phyloP scores from a whole-genome alignment of 2,797 vertebrate genomes.

The Neolamprologus multifasciatus region DNA sequence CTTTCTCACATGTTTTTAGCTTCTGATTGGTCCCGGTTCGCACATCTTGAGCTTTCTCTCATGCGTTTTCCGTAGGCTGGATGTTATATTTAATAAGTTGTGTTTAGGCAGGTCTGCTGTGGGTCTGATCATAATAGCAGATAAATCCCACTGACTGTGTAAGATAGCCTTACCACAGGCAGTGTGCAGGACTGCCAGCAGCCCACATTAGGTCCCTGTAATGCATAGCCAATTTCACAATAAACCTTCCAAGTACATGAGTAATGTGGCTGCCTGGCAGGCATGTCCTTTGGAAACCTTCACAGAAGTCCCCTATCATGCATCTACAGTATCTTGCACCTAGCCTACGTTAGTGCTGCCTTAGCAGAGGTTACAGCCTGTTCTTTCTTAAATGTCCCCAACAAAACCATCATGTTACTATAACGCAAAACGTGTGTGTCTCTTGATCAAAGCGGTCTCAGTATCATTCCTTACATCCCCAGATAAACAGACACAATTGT shows the following conservation, averaged over 20 bases:
- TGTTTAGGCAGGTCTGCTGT: slow-evolving; percentile 61
- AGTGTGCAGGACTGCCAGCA: slow-evolving; percentile 37
- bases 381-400: slow-evolving; percentile 20
- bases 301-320: slow-evolving; percentile 17
- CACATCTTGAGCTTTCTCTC: slow-evolving; percentile 8
- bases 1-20: slow-evolving; percentile 37
- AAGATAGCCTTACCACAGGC: slow-evolving; percentile 60
- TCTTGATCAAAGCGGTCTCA: slow-evolving; percentile 38
- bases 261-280: slow-evolving; percentile 53
- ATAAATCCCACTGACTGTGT: slow-evolving; percentile 61
- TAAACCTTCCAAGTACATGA: slow-evolving; percentile 53
- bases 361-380: not conserved
- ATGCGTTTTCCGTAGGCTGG: not conserved
- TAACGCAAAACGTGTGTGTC: slow-evolving; percentile 37
- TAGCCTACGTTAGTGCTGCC: slow-evolving; percentile 23
- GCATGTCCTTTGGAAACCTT: slow-evolving; percentile 29
- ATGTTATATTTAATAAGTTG: slow-evolving; percentile 38
- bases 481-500: slow-evolving; percentile 27
- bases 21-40: slow-evolving; percentile 25
- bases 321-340: slow-evolving; percentile 39
- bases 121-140: slow-evolving; percentile 63
- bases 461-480: slow-evolving; percentile 1
- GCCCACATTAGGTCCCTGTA: slow-evolving; percentile 49
- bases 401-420: not conserved
- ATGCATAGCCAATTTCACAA: slow-evolving; percentile 48